Base-by-base conservation (phyloP, 1,140 invertebrate species). In the Drosophila bipectinata region DNA sequence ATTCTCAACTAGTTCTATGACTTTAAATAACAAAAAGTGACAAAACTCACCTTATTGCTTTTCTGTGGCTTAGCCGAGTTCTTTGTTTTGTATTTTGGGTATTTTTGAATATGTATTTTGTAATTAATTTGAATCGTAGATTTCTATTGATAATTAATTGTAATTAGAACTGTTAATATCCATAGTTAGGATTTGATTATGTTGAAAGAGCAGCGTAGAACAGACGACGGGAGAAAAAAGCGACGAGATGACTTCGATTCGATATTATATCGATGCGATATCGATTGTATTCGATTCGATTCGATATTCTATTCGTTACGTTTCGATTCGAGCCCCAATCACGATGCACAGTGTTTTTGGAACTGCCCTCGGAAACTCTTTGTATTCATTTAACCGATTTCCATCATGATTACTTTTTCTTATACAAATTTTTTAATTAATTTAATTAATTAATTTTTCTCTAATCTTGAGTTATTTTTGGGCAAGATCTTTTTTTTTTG, bases 1-100 rank as follows among this genome's bases (percentile, higher is more conserved):
- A 34, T 34, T 34, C 32, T 9, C 32, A 34, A 34, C 8, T 9
- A 34, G 3, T 34, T 34, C 32, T 10, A 7, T 1, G 1, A 28
- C 21, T 21, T 21, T 5, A 28, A 28, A 28, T 12, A 37, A 37
- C n/a, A 41, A 41, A 14, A 41, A 41, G 12, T 14, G 10, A 7
- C 6, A 7, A 44, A 44, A 77, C 79, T 82, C 24, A 81, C 79
- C 79, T 79, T 60, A 76, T 56, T 63, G 62, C 47, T 30, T 72
- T 58, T 10, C 56, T 49, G 45, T 56, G 39, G 9, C 12, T 58
- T 26, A 48, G 71, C 52, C 66, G 59, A 60, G 74, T 63, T 74
- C 41, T 47, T 77, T 63, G 64, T 52, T 61, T 12, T 69, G 18
- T 41, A 64, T 26, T 61, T 60, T 52, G 4, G n/a, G 49, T 52